Percentiles rank a stretch among this genome's conserved stretches.
These are phyloP conservation scores for Nematostella vectensis DNA, from an alignment of 92 coral and sea anemone genomes.

Conservation along the genomic window DNA sequence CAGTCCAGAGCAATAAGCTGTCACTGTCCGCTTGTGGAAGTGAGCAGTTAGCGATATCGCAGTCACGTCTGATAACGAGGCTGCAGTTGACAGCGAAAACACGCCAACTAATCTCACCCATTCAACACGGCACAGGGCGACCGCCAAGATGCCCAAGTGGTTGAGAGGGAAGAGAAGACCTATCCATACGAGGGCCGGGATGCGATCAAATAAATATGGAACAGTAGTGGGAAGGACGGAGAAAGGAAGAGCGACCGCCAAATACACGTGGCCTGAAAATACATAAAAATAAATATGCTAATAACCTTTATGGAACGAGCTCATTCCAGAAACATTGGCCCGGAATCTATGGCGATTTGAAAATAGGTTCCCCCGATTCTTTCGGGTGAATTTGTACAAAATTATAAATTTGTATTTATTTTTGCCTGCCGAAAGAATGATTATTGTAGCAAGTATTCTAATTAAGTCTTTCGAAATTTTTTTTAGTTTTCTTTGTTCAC, in stretches of 20 bases:
- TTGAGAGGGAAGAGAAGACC: constrained; percentile 9
- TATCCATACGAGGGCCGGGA: background rate
- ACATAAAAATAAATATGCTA: too few relatives aligned
- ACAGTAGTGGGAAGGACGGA: constrained; percentile 3
- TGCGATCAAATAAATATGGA: constrained; percentile 10
- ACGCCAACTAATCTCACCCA: constrained; percentile 5
- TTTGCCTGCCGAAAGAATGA: too few relatives aligned
- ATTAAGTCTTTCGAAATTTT: too few relatives aligned
- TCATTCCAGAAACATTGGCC: too few relatives aligned
- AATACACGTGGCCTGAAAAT: constrained; percentile 4
- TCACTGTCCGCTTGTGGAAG: constrained; percentile 7
- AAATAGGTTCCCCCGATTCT: too few relatives aligned
- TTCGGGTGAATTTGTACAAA: too few relatives aligned
- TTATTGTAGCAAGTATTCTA: too few relatives aligned
- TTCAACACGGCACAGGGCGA: background rate
- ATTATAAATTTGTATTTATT: too few relatives aligned
- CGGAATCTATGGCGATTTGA: too few relatives aligned
- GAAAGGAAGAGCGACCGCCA: constrained; percentile 6
- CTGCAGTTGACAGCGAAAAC: constrained; percentile 1
- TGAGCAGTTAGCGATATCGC: constrained; percentile 13
- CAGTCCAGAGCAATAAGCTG: constrained; percentile 9
- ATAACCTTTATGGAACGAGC: too few relatives aligned
- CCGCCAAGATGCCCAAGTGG: background rate
- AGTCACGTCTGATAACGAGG: constrained; percentile 7
- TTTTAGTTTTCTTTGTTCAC: too few relatives aligned